These are phyloP conservation scores for Montipora capitata DNA, from an alignment of 92 coral and sea anemone genomes.

Conservation along the genomic window DNA sequence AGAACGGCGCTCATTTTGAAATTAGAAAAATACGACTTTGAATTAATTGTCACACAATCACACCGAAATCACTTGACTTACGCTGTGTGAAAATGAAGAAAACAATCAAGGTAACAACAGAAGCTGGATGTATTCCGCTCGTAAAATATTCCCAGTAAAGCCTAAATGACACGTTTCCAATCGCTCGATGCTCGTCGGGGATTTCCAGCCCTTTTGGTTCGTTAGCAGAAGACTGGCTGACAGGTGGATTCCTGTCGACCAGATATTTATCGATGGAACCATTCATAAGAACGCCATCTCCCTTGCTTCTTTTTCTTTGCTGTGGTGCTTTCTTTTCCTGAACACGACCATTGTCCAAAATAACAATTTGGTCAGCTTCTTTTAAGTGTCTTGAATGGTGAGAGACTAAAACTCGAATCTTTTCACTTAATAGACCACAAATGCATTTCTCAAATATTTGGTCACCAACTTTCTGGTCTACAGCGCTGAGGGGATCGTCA, in stretches of 20 bases:
- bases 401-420: neutral
- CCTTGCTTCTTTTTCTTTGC: too few relatives aligned
- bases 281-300: neutral
- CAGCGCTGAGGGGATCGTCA: constrained; percentile 30
- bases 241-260: neutral
- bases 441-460: constrained; percentile 11
- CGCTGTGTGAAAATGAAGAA: neutral
- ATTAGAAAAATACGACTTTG: too few relatives aligned
- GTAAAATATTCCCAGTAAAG: constrained; percentile 10
- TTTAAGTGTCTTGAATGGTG: neutral
- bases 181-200: neutral
- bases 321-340: neutral
- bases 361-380: neutral
- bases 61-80: neutral
- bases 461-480: constrained; percentile 16
- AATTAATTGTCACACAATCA: too few relatives aligned
- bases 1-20: too few relatives aligned
- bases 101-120: neutral
- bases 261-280: neutral
- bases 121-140: neutral
- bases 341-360: neutral
- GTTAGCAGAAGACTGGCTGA: neutral
- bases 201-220: neutral
- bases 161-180: neutral
- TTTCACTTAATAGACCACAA: neutral